A percentile compares a stretch with the other conserved stretches of the same genome.
These are phyloP conservation scores for Atta cephalotes DNA, from an alignment of 1,140 invertebrate species.

Conservation along the genomic window DNA sequence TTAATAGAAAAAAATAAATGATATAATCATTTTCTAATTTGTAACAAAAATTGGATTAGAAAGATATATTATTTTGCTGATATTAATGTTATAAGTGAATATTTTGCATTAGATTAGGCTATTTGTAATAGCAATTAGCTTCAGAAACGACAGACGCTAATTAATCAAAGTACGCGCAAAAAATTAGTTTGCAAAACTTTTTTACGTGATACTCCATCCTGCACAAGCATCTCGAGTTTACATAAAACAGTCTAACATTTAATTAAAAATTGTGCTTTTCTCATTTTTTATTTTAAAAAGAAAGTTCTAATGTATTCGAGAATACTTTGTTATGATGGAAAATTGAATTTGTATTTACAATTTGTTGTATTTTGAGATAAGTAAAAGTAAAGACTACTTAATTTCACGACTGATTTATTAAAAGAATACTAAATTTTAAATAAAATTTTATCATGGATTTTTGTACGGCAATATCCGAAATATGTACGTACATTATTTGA, in stretches of 20 bases:
- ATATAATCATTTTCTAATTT: neutral
- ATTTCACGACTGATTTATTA: neutral
- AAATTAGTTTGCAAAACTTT: constrained; percentile 29
- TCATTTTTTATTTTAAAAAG: constrained; percentile 1
- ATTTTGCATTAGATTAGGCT: neutral
- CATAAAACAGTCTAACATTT: neutral
- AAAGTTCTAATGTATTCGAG: neutral
- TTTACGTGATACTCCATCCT: neutral
- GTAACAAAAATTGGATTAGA: neutral
- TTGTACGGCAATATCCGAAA: neutral
- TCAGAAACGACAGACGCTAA: constrained; percentile 11
- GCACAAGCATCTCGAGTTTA: neutral
- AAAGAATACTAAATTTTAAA: neutral
- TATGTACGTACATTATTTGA: neutral
- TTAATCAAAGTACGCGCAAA: constrained; percentile 36
- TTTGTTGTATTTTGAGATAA: neutral
- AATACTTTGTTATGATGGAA: neutral
- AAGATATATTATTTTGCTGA: neutral
- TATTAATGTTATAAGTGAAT: neutral
- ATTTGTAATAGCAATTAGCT: constrained; percentile 30
- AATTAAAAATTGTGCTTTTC: constrained; percentile 18
- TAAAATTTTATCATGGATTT: neutral
- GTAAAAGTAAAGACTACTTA: neutral
- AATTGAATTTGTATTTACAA: neutral
- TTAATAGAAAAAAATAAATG: neutral